Conservation (phyloP, 2,797 vertebrate genomes). For the Urocyon cinereoargenteus region DNA sequence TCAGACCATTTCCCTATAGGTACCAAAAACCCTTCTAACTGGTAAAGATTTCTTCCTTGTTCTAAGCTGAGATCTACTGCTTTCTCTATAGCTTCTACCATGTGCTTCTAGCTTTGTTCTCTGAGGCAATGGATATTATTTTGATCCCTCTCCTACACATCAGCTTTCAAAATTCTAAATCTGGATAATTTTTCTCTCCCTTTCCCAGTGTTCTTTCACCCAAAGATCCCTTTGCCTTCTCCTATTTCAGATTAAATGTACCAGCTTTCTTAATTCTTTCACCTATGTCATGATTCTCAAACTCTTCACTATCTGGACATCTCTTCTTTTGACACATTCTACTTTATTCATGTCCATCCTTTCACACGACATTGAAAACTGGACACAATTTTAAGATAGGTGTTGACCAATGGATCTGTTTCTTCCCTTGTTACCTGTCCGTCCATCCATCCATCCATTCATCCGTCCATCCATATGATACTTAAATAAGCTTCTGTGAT, state of each 20-base stretch:
- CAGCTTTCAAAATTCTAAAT: conserved; percentile 1
- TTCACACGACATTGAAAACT: not conserved
- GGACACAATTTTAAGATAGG: not conserved
- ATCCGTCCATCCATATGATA: not conserved
- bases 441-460: not conserved
- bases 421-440: conserved; percentile 3
- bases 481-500: conserved; percentile 25
- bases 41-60: not conserved
- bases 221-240: not conserved
- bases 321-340: not conserved
- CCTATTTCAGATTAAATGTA: not conserved
- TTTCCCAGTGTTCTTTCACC: not conserved
- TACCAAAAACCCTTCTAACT: not conserved
- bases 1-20: not conserved
- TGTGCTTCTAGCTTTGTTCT: not conserved
- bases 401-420: not conserved
- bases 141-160: not conserved
- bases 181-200: not conserved
- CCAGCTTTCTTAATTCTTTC: conserved; percentile 8
- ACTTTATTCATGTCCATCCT: not conserved
- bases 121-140: not conserved
- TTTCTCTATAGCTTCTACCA: not conserved
- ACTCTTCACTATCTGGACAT: not conserved
- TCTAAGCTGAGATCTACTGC: not conserved
- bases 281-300: not conserved